Base-by-base conservation (phyloP, 2,113 vertebrate genomes). In the Myrmecophaga tridactyla region DNA sequence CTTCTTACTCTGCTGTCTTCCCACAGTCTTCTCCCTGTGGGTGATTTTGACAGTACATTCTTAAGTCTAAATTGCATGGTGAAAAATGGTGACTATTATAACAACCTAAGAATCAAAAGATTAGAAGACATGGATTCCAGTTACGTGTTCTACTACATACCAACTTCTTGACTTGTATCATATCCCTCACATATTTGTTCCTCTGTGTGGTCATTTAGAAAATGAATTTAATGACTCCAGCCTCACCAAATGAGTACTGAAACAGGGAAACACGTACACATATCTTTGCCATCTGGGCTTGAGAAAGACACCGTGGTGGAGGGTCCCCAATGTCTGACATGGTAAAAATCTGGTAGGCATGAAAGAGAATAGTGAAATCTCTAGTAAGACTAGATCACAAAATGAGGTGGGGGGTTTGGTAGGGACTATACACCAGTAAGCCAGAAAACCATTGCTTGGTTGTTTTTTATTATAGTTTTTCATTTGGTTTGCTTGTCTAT, bases 281-380 rank as follows among this genome's bases (percentile, higher is more conserved):
- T 4, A 25, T 23, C 36, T 31, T 23, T 87, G 48, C 58, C 4
- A 31, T 29, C 11, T 7, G 6, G 14, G 5, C 3, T 27, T 48
- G 14, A 6, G 1, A 56, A 78, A 89, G 65, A 4, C 10, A 34
- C 0, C 10, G 5, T 15, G 10, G 7, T 34, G 36, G 5, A 39
- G 1, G 3, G 29, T 56, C 25, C 31, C 1, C 10, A 1, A 25
- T 6, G 1, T 34, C 4, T 9, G 4, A 17, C 8, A 23, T 53
- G 9, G 41, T 39, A 3, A 46, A n/a, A 34, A 81, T 11, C 48
- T 12, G 21, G 46, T 5, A 9, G 85, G 34, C 18, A 51, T 9
- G 4, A 77, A 18, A 18, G 36, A 48, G 8, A n/a, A 17, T 5
- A 48, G n/a, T 12, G 43, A 46, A n/a, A 65, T 36, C 53, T 56